Evolutionary conservation across 2,888 invertebrate genomes (phyloP), one percentile per base, ranked within the genome.

Genomic region (Drosophila setosimentum): DNA sequence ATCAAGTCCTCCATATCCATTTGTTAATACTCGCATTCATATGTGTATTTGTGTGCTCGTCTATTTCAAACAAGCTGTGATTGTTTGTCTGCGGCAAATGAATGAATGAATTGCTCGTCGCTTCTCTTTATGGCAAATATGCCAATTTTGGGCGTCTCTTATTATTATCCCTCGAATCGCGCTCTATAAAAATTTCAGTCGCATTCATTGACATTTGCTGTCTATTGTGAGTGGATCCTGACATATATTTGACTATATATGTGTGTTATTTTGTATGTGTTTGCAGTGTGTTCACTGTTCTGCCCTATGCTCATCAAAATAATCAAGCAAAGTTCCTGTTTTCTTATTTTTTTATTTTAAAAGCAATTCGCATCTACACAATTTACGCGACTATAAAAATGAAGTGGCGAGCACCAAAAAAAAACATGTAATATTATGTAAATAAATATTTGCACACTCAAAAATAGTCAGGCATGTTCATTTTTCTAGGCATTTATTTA

Each of bases 41-140:
- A 85, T 85, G 85, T 70, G 76, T 53, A 35, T 78, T 57, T 78
- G 69, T 62, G 61, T 80, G 70, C 65, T 65, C 67, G 55, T 62
- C 82, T 48, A 78, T 74, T 84, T 81, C 76, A 69, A 73, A n/a
- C n/a, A n/a, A n/a, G n/a, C 82, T 73, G 82, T 78, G 87, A 84
- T 84, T 84, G 84, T 84, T 89, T 84, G 89, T 87, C 83, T 89
- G 90, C 66, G 85, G 80, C 82, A 87, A 85, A 89, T 89, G 89
- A 85, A 87, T 89, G 89, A 87, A 80, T 87, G 83, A 83, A 87
- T 83, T 80, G 87, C 89, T 80, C 21, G 21, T 40, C 57, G 57
- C 29, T 57, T 76, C 82, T 82, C 75, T 76, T 74, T 80, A 87
- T 84, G 89, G 74, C 80, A 76, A 85, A 85, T 85, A 85, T 85